phyloP scores from a whole-genome alignment of 1,140 invertebrate species.

The Lepeophtheirus salmonis region DNA sequence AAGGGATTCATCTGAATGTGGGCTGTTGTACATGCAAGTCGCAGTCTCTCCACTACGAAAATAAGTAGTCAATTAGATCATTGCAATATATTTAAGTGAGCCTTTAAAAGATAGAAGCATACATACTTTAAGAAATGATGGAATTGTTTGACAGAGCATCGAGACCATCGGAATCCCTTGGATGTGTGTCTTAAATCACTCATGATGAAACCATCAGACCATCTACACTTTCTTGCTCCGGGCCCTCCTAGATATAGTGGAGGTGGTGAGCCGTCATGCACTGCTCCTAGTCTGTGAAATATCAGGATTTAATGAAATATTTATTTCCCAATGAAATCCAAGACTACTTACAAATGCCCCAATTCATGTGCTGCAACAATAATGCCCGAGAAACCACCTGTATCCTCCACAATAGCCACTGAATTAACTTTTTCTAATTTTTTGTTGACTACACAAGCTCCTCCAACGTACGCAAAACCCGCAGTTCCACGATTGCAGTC shows the following conservation, averaged over 20 bases:
- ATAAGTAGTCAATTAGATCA: slow-evolving; percentile 24
- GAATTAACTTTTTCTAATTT: slow-evolving; percentile 85
- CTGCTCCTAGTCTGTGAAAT: slow-evolving; percentile 57
- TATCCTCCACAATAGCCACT: slow-evolving; percentile 87
- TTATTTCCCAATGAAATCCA: not conserved
- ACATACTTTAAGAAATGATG: slow-evolving; percentile 80
- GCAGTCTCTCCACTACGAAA: slow-evolving; percentile 65
- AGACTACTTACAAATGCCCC: slow-evolving; percentile 68
- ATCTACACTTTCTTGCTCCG: slow-evolving; percentile 80
- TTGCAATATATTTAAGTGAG: slow-evolving; percentile 4
- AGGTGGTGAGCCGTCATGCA: slow-evolving; percentile 81
- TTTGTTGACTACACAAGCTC: slow-evolving; percentile 86
- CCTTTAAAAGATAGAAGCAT: not conserved
- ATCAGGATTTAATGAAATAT: too few relatives aligned
- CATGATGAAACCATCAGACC: slow-evolving; percentile 93
- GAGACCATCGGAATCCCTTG: slow-evolving; percentile 81
- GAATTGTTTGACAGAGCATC: slow-evolving; percentile 79
- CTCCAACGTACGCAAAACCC: slow-evolving; percentile 89
- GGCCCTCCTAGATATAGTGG: slow-evolving; percentile 81
- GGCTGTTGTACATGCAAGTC: slow-evolving; percentile 76
- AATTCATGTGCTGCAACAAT: slow-evolving; percentile 91
- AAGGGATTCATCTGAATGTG: slow-evolving; percentile 73
- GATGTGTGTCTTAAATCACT: slow-evolving; percentile 80
- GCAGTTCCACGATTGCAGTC: slow-evolving; percentile 21
- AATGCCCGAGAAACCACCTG: slow-evolving; percentile 83